Base-by-base conservation (phyloP, 2,797 vertebrate genomes). In the Sphenodon punctatus region DNA sequence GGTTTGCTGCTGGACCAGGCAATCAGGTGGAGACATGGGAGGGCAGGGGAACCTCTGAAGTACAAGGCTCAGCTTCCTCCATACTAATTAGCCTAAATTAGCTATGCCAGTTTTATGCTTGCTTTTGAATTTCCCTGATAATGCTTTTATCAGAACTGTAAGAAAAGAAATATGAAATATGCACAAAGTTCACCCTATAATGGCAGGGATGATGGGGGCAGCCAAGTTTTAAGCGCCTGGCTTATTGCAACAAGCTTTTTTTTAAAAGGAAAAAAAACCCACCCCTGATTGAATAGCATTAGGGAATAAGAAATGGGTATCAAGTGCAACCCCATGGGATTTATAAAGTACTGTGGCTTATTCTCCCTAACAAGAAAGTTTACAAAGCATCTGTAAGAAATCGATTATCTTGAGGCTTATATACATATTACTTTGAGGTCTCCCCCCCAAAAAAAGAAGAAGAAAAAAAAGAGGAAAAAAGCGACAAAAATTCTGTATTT, bases 71-170 rank as follows among this genome's bases (percentile, higher is more conserved):
- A 78, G 93, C 88, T 94, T 92, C 94, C 75, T 53, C 94, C 95
- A 67, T 90, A 93, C 95, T 95, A 96, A 96, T 96, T 96, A 96
- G 94, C 91, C 94, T 90, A 94, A 93, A 95, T 96, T 95, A 96
- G 95, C 94, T 81, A 95, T 94, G 94, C 94, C 93, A 90, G 90
- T 95, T 95, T 96, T 95, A 93, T 95, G 95, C 94, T 94, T 89
- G 90, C 94, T 95, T 95, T 96, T 94, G 92, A 94, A 94, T 95
- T 93, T 92, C 86, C 86, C 91, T 87, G 90, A 90, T 94, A 89
- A 93, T 93, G 89, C 91, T 88, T 91, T 93, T 94, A 94, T 93
- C 80, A 13, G 91, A 76, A 42, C 79, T 19, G 89, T 80, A 78
- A 86, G 89, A 70, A 80, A 89, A 79, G 87, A 87, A 91, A 92